These are phyloP conservation scores for Turritopsis dohrnii DNA, from an alignment of 30 jellyfish, hydroid and myxozoan genomes.

Conservation along the genomic window DNA sequence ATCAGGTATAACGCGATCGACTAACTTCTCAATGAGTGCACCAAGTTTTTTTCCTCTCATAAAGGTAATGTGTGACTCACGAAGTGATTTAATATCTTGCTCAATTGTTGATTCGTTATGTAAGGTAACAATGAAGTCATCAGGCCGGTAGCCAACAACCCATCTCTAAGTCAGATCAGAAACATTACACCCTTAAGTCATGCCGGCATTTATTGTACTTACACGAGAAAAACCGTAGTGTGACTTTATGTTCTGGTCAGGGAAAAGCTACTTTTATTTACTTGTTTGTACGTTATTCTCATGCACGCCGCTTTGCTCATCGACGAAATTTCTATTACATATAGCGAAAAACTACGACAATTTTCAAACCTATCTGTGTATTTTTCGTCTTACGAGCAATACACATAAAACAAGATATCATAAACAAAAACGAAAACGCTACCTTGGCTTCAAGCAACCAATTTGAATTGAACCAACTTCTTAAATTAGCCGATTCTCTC, in stretches of 20 bases:
- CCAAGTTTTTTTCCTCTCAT: conserved; percentile 47
- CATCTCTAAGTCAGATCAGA: conserved; percentile 19
- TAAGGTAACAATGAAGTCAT: conserved; percentile 24
- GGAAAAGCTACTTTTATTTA: no score
- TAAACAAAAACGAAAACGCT: not conserved
- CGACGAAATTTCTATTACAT: no score
- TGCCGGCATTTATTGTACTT: no score
- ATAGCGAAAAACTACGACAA: not conserved
- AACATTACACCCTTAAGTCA: no score
- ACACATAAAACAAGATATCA: not conserved
- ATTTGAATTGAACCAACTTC: conserved; percentile 43
- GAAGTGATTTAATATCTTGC: conserved; percentile 16
- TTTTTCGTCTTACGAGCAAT: no score
- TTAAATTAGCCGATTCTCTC: conserved; percentile 35
- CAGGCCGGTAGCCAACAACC: conserved; percentile 46
- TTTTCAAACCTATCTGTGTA: not conserved
- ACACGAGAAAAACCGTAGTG: no score
- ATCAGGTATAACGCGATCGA: conserved; percentile 32
- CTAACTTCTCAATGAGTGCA: conserved; percentile 29
- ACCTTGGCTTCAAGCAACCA: conserved; percentile 50
- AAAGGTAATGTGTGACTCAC: conserved; percentile 34
- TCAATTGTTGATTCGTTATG: conserved; percentile 39
- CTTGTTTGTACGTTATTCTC: no score
- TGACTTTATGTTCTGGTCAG: no score
- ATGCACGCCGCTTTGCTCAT: no score